A percentile compares a stretch with the other conserved stretches of the same genome.
These are phyloP conservation scores for Caenorhabditis zanzibari DNA, from an alignment of 2,888 invertebrate genomes.

Conservation along the genomic window DNA sequence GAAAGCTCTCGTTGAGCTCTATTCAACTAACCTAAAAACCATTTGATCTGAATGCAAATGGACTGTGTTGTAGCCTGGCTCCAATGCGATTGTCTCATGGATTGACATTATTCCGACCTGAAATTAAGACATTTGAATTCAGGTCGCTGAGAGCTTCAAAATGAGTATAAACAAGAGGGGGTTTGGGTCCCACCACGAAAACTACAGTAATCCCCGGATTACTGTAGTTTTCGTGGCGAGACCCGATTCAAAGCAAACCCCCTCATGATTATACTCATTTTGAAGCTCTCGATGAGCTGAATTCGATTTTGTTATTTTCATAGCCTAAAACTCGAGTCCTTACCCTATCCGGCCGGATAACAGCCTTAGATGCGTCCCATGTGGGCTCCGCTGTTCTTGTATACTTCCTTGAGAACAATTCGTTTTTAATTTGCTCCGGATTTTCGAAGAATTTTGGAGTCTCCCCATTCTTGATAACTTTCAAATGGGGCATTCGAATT, in stretches of 20 bases:
- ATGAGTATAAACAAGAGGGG: no score
- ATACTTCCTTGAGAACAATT: constrained; percentile 10
- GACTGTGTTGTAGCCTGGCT: constrained; percentile 7
- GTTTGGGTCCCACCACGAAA: background rate
- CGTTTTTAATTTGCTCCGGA: background rate
- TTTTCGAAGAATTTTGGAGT: background rate
- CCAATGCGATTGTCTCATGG: constrained; percentile 19
- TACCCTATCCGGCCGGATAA: constrained; percentile 33
- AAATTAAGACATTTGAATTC: background rate
- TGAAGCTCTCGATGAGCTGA: background rate
- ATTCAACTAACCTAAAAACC: constrained; percentile 12
- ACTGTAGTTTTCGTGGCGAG: no score
- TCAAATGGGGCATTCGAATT: background rate
- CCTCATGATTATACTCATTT: background rate
- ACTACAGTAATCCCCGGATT: constrained; percentile 4
- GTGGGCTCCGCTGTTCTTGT: background rate
- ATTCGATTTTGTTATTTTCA: background rate
- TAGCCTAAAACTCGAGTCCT: background rate
- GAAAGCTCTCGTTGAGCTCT: no score
- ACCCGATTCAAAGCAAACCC: no score
- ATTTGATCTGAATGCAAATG: background rate
- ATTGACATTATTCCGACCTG: constrained; percentile 41
- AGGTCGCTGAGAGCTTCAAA: no score
- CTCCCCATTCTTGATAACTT: constrained; percentile 23
- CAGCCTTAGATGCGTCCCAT: constrained; percentile 15